Percentiles rank a stretch among this genome's conserved stretches.
phyloP scores from a whole-genome alignment of 2,113 vertebrate genomes.

The Clupea harengus region DNA sequence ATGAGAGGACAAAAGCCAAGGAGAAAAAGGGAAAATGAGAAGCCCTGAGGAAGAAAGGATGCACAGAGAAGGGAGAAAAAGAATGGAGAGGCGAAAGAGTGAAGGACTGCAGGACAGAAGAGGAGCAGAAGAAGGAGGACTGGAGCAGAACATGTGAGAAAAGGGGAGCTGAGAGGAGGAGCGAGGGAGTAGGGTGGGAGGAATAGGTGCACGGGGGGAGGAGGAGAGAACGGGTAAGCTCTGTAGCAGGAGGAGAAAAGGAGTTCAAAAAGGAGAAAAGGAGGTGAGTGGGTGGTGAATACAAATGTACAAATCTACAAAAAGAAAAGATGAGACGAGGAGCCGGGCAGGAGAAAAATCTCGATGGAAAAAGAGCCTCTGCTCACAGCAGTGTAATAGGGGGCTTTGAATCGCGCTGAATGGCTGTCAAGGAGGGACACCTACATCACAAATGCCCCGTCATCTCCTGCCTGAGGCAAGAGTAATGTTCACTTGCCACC shows the following conservation, averaged over 20 bases:
- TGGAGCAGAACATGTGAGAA: background rate
- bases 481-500: background rate
- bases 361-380: background rate
- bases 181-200: background rate
- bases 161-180: background rate
- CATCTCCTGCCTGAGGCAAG: background rate
- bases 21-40: background rate
- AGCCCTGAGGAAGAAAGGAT: conserved; percentile 8
- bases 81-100: background rate
- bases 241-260: background rate
- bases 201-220: background rate
- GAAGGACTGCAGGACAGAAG: background rate
- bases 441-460: background rate
- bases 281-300: background rate
- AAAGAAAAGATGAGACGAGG: background rate
- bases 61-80: conserved; percentile 21
- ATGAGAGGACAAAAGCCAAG: background rate
- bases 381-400: background rate
- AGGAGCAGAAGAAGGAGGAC: background rate
- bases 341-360: background rate
- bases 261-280: background rate
- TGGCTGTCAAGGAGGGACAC: background rate
- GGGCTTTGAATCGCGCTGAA: background rate
- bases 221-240: too few species aligned
- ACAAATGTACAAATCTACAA: background rate